Evolutionary conservation across 2,888 invertebrate genomes (phyloP), one percentile per base, ranked within the genome.

Genomic region (Drosophila prolongata): DNA sequence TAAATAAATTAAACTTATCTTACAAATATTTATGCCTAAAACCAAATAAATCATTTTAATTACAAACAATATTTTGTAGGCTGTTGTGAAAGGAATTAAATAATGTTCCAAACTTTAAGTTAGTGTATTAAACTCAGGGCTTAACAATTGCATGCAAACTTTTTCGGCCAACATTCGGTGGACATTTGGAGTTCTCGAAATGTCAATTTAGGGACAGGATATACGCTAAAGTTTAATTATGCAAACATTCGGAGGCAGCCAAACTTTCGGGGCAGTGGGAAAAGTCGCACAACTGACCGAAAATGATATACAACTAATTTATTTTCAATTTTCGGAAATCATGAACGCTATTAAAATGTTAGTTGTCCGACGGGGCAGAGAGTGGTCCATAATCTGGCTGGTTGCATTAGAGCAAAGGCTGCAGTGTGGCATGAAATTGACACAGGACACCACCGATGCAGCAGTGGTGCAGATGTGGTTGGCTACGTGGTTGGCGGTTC

Each of bases 241-340:
- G 83, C 88, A 83, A 76, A 71, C 78, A 71, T 65, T 44, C 53
- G 62, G 59, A 43, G 54, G 35, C 54, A 52, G 34, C n/a, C 16
- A 27, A 53, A 27, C 42, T 38, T 56, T 16, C 1, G 1, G 14
- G 24, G n/a, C n/a, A 9, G 16, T 14, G 14, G 30, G 40, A 37
- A 53, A 40, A 60, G 62, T 19, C 24, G 37, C 60, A 67, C 66
- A 56, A 55, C 54, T 58, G 60, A 49, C 68, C 79, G 62, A 68
- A 88, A 75, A 86, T 88, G 83, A 86, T 82, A 87, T 87, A 88
- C 80, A 87, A 84, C 83, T 84, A 82, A 84, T 84, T 84, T 88
- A 84, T 84, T 84, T 84, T 85, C 83, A 88, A 87, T 84, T 84
- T 84, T 84, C 76, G 88, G 83, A 88, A 78, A 88, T 84, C 88